Conservation (phyloP, 1,140 invertebrate species). For the Diplogasteroides magnus region DNA sequence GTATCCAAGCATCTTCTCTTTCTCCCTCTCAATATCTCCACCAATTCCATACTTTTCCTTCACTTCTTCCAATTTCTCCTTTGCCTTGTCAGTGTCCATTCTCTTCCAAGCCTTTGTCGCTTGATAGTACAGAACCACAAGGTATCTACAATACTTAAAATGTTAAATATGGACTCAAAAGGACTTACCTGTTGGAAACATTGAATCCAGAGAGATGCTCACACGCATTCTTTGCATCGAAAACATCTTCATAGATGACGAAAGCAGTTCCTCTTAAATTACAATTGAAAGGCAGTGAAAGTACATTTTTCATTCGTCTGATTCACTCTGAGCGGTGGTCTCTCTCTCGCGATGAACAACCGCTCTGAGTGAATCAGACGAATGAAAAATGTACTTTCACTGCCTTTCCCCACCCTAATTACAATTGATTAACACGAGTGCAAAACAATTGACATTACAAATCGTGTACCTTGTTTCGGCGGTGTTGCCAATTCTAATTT, state of each 20-base stretch:
- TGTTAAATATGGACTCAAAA: neutral
- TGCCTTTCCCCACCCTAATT: too few relatives aligned
- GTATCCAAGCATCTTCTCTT: constrained; percentile 39
- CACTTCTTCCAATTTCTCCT: constrained; percentile 90
- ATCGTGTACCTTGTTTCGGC: constrained; percentile 70
- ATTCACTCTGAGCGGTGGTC: too few relatives aligned
- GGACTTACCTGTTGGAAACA: constrained; percentile 77
- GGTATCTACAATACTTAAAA: constrained; percentile 62
- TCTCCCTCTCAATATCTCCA: constrained; percentile 55
- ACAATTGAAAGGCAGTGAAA: too few relatives aligned
- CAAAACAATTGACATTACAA: neutral
- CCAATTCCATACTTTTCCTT: constrained; percentile 82
- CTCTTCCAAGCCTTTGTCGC: constrained; percentile 77
- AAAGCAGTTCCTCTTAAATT: constrained; percentile 80
- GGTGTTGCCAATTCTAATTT: constrained; percentile 95
- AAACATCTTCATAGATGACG: constrained; percentile 99
- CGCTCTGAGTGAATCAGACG: too few relatives aligned
- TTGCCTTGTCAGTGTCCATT: constrained; percentile 86
- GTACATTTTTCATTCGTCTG: too few relatives aligned
- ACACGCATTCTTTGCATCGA: constrained; percentile 99
- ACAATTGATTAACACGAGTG: too few relatives aligned
- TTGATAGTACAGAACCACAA: constrained; percentile 93
- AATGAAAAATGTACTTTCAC: too few relatives aligned
- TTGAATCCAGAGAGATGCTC: constrained; percentile 98
- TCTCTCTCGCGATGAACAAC: too few relatives aligned